These are phyloP conservation scores for Corythaeola cristata DNA, from an alignment of 2,113 vertebrate species.

Conservation along the genomic window DNA sequence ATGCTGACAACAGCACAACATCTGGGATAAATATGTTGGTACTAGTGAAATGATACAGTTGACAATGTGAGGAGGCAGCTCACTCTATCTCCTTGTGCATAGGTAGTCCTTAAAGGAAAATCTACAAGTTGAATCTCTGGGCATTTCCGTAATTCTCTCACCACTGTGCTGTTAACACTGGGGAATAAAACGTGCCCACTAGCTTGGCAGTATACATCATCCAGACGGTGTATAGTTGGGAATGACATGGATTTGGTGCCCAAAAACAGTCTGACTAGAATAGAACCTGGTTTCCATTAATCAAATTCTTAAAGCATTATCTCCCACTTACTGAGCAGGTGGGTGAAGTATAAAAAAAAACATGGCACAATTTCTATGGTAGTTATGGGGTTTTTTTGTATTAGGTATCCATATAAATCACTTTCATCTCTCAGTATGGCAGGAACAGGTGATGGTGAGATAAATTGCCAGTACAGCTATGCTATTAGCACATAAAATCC, in stretches of 20 bases:
- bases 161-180: not conserved
- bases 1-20: not conserved
- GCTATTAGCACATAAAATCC: not conserved
- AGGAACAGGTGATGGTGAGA: conserved; percentile 5
- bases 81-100: not conserved
- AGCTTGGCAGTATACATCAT: not conserved
- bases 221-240: not conserved
- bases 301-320: conserved; percentile 49
- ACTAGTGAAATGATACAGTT: not conserved
- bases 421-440: not conserved
- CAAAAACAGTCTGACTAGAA: not conserved
- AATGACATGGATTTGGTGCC: not conserved
- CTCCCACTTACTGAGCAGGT: conserved; percentile 9
- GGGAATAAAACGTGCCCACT: not conserved
- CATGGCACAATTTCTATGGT: not conserved
- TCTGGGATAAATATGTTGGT: not conserved
- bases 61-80: not conserved
- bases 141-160: not conserved
- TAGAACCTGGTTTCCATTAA: conserved; percentile 21
- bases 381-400: not conserved
- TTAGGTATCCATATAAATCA: conserved; percentile 41
- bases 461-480: not conserved
- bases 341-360: not conserved
- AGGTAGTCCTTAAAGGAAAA: not conserved
- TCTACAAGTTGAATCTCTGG: not conserved